phyloP scores from a whole-genome alignment of 2,888 invertebrate genomes.

The Macrostomum cliftonense region DNA sequence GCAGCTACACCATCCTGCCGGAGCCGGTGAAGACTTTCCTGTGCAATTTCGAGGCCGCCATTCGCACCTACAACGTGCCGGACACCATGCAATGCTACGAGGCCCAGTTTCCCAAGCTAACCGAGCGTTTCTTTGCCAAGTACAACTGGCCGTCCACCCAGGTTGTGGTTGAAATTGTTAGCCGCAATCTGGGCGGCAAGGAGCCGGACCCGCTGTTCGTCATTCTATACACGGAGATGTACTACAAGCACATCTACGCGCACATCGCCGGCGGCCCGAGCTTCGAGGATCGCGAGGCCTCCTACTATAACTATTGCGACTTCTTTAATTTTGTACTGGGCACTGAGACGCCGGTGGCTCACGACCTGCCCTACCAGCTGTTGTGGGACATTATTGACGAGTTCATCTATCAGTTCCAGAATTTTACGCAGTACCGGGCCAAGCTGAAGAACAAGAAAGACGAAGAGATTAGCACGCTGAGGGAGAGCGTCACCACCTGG shows the following conservation, averaged over 20 bases:
- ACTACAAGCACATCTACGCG: constrained; percentile 89
- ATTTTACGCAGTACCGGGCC: constrained; percentile 59
- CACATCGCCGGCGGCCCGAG: constrained; percentile 67
- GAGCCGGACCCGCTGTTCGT: constrained; percentile 45
- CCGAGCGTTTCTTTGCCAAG: too few relatives aligned
- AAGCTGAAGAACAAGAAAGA: constrained; percentile 43
- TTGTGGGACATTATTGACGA: constrained; percentile 98
- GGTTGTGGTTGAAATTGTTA: too few relatives aligned
- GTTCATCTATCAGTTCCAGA: constrained; percentile 64
- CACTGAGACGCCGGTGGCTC: constrained; percentile 62
- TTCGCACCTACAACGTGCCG: too few relatives aligned
- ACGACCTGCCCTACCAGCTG: constrained; percentile 83
- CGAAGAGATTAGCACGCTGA: constrained; percentile 40
- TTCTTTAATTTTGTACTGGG: constrained; percentile 86
- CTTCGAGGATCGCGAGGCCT: constrained; percentile 73
- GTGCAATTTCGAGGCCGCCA: too few relatives aligned
- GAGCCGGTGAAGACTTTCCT: too few relatives aligned
- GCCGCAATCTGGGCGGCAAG: too few relatives aligned
- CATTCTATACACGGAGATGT: constrained; percentile 87
- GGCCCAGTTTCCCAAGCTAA: too few relatives aligned
- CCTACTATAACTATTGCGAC: constrained; percentile 92
- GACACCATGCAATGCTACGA: too few relatives aligned
- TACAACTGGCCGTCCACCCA: too few relatives aligned
- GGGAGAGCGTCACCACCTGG: constrained; percentile 71
- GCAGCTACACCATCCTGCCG: too few relatives aligned